Conservation (phyloP, 1,140 invertebrate genomes). For the Drosophila carrolli region DNA sequence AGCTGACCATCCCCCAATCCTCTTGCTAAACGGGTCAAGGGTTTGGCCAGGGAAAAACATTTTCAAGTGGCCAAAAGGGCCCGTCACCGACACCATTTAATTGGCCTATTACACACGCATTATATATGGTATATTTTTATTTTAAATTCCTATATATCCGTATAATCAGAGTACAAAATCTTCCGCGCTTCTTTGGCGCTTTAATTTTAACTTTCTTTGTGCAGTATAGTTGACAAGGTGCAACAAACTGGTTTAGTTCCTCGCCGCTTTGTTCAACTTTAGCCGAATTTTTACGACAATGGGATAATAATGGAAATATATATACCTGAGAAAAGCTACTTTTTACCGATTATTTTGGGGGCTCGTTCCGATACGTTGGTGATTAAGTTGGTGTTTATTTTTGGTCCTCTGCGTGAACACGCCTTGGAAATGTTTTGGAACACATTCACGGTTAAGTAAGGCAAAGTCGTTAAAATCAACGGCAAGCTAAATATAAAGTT, state of each 20-base stretch:
- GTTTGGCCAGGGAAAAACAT: slow-evolving; percentile 61
- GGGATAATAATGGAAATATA: slow-evolving; percentile 61
- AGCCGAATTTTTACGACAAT: slow-evolving; percentile 57
- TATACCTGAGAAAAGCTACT: slow-evolving; percentile 47
- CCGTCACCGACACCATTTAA: slow-evolving; percentile 59
- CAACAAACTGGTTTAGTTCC: slow-evolving; percentile 59
- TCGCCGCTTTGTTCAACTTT: slow-evolving; percentile 33
- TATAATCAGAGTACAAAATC: slow-evolving; percentile 39
- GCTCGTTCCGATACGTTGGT: slow-evolving; percentile 61
- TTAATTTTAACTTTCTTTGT: slow-evolving; percentile 81
- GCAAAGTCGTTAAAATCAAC: slow-evolving; percentile 62
- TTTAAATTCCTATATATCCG: slow-evolving; percentile 33
- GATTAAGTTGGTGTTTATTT: slow-evolving; percentile 71
- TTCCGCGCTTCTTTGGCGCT: slow-evolving; percentile 31
- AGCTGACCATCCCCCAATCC: slow-evolving; percentile 9
- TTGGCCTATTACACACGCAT: slow-evolving; percentile 24
- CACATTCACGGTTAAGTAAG: slow-evolving; percentile 60
- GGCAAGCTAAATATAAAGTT: slow-evolving; percentile 60
- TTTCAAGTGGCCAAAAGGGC: slow-evolving; percentile 52
- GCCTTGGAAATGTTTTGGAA: slow-evolving; percentile 61
- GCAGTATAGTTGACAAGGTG: slow-evolving; percentile 40
- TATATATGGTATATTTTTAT: slow-evolving; percentile 9
- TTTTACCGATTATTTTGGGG: slow-evolving; percentile 64
- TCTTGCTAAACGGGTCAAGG: slow-evolving; percentile 63
- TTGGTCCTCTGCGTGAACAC: slow-evolving; percentile 48